Percentiles rank a stretch among this genome's conserved stretches.
These are phyloP conservation scores for Platysteira castanea DNA, from an alignment of 2,113 vertebrate species.

Conservation along the genomic window DNA sequence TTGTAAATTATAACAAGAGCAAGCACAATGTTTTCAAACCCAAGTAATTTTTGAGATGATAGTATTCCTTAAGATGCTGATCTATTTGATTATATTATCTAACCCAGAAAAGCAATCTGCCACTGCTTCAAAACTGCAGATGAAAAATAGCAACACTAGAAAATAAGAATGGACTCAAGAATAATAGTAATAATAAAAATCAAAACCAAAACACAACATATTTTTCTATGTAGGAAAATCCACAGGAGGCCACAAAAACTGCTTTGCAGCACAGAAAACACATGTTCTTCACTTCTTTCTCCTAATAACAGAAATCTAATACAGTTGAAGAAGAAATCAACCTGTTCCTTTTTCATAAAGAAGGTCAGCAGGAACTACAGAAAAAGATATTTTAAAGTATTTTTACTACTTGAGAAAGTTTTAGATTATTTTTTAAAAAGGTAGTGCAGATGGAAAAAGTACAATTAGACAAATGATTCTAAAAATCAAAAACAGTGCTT, in stretches of 20 bases:
- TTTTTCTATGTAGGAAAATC: neutral
- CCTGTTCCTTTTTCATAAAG: neutral
- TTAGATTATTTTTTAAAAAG: neutral
- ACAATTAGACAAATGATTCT: neutral
- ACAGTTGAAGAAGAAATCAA: neutral
- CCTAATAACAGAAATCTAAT: neutral
- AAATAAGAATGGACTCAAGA: neutral
- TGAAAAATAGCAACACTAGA: neutral
- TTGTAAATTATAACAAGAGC: neutral
- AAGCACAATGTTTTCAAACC: neutral
- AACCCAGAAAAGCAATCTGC: neutral
- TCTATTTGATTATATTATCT: slow-evolving; percentile 6
- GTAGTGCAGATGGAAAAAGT: neutral
- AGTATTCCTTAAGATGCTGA: slow-evolving; percentile 4
- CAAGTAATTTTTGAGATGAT: neutral
- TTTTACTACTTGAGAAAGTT: neutral
- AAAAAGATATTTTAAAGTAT: neutral
- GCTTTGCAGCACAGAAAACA: neutral
- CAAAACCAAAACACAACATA: neutral
- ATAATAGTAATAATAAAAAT: neutral
- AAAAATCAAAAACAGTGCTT: neutral
- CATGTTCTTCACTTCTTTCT: neutral
- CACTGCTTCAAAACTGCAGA: neutral
- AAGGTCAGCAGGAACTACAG: neutral
- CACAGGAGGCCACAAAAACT: neutral